Evolutionary conservation across 2,797 vertebrate species (phyloP).

Genomic region (Pogoniulus pusillus): DNA sequence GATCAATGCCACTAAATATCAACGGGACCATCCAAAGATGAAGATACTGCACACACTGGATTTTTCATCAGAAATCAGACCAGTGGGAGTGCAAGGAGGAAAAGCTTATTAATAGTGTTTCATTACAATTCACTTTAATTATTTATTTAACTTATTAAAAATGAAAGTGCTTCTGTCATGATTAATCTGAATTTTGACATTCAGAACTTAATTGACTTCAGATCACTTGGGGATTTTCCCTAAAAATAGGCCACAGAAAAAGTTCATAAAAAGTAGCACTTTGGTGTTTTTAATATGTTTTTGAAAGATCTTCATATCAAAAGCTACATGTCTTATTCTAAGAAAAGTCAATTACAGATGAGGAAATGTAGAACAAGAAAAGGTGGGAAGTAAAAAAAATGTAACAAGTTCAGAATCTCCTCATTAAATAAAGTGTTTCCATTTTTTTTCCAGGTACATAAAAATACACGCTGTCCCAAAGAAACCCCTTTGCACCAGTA

Average conservation of each 20-base stretch:
- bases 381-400: not conserved
- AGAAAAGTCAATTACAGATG: not conserved
- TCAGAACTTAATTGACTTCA: conserved; percentile 54
- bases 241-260: conserved; percentile 33
- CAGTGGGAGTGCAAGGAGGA: not conserved
- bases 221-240: conserved; percentile 37
- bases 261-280: not conserved
- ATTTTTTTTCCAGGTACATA: not conserved
- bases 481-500: not conserved
- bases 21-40: not conserved
- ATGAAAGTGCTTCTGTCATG: not conserved
- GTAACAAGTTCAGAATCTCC: not conserved
- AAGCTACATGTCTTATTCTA: not conserved
- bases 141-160: not conserved
- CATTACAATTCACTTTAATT: not conserved
- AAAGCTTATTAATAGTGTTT: conserved; percentile 33
- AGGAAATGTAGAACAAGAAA: not conserved
- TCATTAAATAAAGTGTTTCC: not conserved
- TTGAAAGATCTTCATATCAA: not conserved
- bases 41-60: rapidly evolving
- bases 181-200: conserved; percentile 37
- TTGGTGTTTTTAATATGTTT: not conserved
- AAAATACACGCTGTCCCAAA: not conserved
- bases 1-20: not conserved
- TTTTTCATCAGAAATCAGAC: not conserved